Percentiles rank a stretch among this genome's conserved stretches.
phyloP scores from a whole-genome alignment of 1,140 invertebrate species.

The Brachionus asplanchnoidis region DNA sequence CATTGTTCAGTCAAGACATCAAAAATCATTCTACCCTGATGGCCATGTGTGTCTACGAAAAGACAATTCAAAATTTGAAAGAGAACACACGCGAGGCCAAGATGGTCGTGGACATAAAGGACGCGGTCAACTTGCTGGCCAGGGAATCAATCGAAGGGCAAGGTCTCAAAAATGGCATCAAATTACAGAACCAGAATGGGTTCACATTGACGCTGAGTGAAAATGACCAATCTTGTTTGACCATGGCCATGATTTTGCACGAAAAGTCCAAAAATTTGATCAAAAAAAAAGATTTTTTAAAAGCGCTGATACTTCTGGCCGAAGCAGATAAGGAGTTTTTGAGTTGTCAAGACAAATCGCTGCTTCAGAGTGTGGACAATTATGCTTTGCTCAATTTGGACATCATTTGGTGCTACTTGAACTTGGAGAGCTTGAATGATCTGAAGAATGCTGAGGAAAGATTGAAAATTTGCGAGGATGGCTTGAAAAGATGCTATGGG shows the following conservation, averaged over 20 bases:
- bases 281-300: constrained; percentile 64
- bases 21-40: constrained; percentile 35
- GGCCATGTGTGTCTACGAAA: constrained; percentile 22
- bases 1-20: neutral
- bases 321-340: constrained; percentile 70
- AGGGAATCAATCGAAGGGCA: neutral
- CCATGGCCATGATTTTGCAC: constrained; percentile 70
- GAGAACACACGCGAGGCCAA: neutral
- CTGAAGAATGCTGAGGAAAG: constrained; percentile 65
- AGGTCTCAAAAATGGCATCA: neutral
- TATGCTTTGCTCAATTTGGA: constrained; percentile 73
- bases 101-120: constrained; percentile 2
- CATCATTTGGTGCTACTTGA: constrained; percentile 77
- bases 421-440: constrained; percentile 66
- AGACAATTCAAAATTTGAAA: neutral
- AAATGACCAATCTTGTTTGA: constrained; percentile 52
- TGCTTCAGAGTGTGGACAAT: constrained; percentile 65
- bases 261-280: constrained; percentile 69
- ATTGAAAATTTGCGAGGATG: constrained; percentile 64
- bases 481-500: constrained; percentile 67
- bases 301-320: constrained; percentile 67
- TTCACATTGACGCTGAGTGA: neutral
- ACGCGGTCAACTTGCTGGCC: neutral
- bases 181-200: constrained; percentile 28
- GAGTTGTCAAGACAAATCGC: neutral